Evolutionary conservation across 2,888 invertebrate genomes (phyloP).

Genomic region (Ochropleura leucogaster): DNA sequence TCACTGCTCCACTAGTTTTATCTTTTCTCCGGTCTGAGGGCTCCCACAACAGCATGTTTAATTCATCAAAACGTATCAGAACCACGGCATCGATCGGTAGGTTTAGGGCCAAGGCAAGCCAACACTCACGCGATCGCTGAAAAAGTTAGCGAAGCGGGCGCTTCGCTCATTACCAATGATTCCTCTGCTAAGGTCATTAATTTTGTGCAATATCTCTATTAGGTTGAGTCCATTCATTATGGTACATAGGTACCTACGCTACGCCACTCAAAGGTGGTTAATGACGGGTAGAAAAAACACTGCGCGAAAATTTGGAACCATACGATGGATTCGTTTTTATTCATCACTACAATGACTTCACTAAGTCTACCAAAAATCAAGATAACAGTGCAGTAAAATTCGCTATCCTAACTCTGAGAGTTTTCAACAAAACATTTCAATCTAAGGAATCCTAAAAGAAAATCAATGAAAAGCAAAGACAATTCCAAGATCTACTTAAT

Average conservation of each 20-base stretch:
- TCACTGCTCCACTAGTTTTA: slow-evolving; percentile 50
- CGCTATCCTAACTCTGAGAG: not conserved
- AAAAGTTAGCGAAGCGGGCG: slow-evolving; percentile 51
- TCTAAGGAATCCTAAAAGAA: slow-evolving; percentile 26
- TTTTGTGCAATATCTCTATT: slow-evolving; percentile 45
- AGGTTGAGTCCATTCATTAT: slow-evolving; percentile 10
- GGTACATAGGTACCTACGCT: not conserved
- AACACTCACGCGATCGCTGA: slow-evolving; percentile 71
- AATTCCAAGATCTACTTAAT: slow-evolving; percentile 30
- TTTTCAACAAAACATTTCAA: slow-evolving; percentile 1
- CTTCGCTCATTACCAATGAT: slow-evolving; percentile 50
- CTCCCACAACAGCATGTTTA: slow-evolving; percentile 47
- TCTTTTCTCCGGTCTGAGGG: slow-evolving; percentile 41
- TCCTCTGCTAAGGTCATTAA: slow-evolving; percentile 55
- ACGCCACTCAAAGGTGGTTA: not conserved
- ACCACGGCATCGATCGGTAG: slow-evolving; percentile 58
- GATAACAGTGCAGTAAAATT: not conserved
- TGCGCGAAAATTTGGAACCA: not conserved
- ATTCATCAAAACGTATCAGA: slow-evolving; percentile 63
- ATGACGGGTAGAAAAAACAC: not conserved
- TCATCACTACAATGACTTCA: not conserved
- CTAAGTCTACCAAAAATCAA: not conserved
- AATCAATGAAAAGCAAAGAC: not conserved
- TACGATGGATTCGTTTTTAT: not conserved
- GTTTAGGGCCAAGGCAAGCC: slow-evolving; percentile 74